Conservation (phyloP, 2,888 invertebrate species). For the Leptinotarsa tumamoca region DNA sequence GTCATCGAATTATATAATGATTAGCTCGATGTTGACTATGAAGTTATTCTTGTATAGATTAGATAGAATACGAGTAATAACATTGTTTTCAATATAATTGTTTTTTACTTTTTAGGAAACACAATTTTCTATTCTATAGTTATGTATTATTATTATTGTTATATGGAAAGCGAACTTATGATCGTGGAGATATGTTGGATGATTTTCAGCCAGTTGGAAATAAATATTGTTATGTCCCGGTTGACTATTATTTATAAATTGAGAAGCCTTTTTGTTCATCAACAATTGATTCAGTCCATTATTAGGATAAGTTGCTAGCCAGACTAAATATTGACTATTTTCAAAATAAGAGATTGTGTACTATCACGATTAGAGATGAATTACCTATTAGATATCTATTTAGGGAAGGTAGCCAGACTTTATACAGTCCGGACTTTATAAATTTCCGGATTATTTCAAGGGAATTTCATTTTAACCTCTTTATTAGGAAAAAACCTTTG, state of each 20-base stretch:
- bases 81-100: slow-evolving; percentile 10
- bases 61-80: slow-evolving; percentile 12
- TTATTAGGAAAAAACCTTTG: no score
- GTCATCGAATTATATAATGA: slow-evolving; percentile 21
- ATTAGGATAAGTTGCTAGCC: no score
- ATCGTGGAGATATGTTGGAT: background rate
- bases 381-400: no score
- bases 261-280: background rate
- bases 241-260: background rate
- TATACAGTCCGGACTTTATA: no score
- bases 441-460: no score
- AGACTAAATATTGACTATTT: no score
- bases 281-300: no score
- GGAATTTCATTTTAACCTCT: no score
- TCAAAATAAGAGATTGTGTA: no score
- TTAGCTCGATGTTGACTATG: slow-evolving; percentile 12
- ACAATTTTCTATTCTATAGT: slow-evolving; percentile 15
- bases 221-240: slow-evolving; percentile 21
- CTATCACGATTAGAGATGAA: no score
- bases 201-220: slow-evolving; percentile 5
- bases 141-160: slow-evolving; percentile 19
- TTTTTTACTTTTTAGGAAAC: slow-evolving; percentile 12
- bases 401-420: no score
- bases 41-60: slow-evolving; percentile 26
- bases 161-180: background rate